Base-by-base conservation (phyloP, 2,113 vertebrate species). In the Danionella cerebrum region DNA sequence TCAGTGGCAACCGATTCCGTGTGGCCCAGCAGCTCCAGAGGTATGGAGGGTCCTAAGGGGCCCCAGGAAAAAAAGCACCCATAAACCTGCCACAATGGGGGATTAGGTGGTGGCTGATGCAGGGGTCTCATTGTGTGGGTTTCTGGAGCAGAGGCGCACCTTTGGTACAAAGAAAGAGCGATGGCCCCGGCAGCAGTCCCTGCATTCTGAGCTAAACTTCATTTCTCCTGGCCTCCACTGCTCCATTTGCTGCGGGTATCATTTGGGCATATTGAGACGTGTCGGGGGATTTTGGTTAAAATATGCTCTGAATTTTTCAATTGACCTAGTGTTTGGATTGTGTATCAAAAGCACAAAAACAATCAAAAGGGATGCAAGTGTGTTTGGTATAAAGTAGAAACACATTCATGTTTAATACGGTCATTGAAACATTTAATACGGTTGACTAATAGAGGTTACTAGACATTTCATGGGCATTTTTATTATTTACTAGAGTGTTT, bases 161-260 rank as follows among this genome's bases (percentile, higher is more conserved):
- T 69, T 72, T 35, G 59, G 33, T 59, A 59, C 73, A 78, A 69
- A 58, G 50, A 65, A 71, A 67, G 74, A 72, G 53, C 45, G 69
- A 33, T 39, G 33, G 62, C 68, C 8, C 53, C 52, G 57, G 36
- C 59, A 70, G 47, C 35, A 65, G 71, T 71, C 78, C 72, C 64
- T 76, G 73, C 65, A 76, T 74, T 72, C 76, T 78, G 72, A 72
- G 76, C 72, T 78, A 78, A 80, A n/a, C 25, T 76, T 69, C 60
- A 29, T 59, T 36, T 39, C 48, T 47, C 33, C 62, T 62, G 53
- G 67, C 29, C 76, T 59, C 68, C 65, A 71, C 76, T 65, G 31
- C 76, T 59, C 68, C 65, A 71, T 78, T 65, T 68, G 57, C 69
- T 72, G 60, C 68, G 63, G 72, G 66, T 69, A 64, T 74, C 47